Percentiles rank a stretch among this genome's conserved stretches.
Conservation (phyloP, 1,140 invertebrate species). For the Euwallacea fornicatus region DNA sequence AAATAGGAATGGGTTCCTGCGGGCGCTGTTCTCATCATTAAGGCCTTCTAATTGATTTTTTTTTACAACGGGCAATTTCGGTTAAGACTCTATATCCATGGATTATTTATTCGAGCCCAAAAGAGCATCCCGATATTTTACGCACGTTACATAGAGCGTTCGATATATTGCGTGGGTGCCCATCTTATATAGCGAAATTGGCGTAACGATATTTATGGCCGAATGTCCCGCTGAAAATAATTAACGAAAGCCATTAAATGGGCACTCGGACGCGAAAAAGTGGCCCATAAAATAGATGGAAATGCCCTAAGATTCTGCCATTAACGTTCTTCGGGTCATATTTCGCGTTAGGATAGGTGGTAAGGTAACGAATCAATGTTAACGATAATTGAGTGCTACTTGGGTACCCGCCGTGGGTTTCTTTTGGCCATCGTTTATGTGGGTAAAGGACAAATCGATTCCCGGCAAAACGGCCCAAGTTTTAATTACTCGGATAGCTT, state of each 20-base stretch:
- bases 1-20: slow-evolving; percentile 10
- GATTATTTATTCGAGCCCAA: no score
- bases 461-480: not conserved
- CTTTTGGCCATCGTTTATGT: not conserved
- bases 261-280: slow-evolving; percentile 3
- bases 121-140: no score
- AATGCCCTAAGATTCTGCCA: slow-evolving; percentile 9
- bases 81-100: no score
- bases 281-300: slow-evolving; percentile 13
- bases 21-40: not conserved
- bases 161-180: no score
- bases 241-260: slow-evolving; percentile 12
- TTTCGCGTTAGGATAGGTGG: not conserved
- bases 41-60: not conserved
- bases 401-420: not conserved
- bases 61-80: not conserved
- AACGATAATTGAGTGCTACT: slow-evolving; percentile 21
- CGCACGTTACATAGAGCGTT: no score
- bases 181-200: no score
- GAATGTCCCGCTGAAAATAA: slow-evolving; percentile 5
- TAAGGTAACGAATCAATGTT: slow-evolving; percentile 6
- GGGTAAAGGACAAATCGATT: not conserved
- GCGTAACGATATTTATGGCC: slow-evolving; percentile 11
- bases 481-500: no score
- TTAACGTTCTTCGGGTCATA: slow-evolving; percentile 9